These are phyloP conservation scores for Anisognathus igniventris DNA, from an alignment of 2,797 vertebrate species.

Conservation along the genomic window DNA sequence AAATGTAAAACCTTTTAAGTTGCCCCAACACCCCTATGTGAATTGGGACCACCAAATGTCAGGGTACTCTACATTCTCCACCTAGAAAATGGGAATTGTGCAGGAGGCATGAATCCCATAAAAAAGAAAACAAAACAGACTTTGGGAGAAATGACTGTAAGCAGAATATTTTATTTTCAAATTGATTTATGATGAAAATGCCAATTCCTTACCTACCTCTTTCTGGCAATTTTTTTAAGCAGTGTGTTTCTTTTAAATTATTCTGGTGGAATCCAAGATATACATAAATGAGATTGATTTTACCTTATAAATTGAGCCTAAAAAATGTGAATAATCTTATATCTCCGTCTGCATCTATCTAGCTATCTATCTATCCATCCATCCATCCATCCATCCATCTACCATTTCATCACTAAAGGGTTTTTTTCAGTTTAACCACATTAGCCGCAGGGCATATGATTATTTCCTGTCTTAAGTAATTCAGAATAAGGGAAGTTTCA, in stretches of 20 bases:
- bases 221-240: not conserved
- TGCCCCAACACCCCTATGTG: not conserved
- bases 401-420: not conserved
- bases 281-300: not conserved
- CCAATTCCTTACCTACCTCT: not conserved
- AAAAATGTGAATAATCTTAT: not conserved
- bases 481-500: constrained; percentile 22
- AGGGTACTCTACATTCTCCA: not conserved
- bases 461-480: constrained; percentile 61
- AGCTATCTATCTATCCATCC: not conserved
- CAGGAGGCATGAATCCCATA: not conserved
- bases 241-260: not conserved
- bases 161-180: not conserved
- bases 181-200: not conserved
- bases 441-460: constrained; percentile 24
- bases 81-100: not conserved
- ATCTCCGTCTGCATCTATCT: not conserved
- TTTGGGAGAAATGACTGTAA: not conserved
- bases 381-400: not conserved
- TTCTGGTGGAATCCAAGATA: not conserved
- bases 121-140: not conserved
- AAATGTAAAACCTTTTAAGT: not conserved
- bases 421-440: constrained; percentile 34
- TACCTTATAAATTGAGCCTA: not conserved
- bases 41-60: not conserved